phyloP scores from a whole-genome alignment of 2,888 invertebrate species.

The Hecatera dysodea region DNA sequence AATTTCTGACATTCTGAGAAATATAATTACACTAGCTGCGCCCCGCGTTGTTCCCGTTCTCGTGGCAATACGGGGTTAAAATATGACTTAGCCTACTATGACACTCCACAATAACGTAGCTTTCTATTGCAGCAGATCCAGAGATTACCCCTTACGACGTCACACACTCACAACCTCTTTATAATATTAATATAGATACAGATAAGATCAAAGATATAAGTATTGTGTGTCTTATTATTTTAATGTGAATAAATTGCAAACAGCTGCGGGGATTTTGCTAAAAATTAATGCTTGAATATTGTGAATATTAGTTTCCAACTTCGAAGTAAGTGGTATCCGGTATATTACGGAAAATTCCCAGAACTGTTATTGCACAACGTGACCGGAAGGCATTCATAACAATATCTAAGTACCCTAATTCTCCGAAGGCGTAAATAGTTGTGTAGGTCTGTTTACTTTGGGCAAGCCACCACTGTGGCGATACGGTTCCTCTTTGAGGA shows the following conservation, averaged over 20 bases:
- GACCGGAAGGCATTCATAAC: background rate
- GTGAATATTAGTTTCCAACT: background rate
- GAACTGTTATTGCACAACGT: background rate
- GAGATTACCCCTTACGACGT: no score
- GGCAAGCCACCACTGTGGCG: no score
- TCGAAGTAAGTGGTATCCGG: background rate
- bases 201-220: no score
- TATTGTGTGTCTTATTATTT: background rate
- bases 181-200: no score
- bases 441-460: background rate
- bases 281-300: background rate
- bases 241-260: conserved; percentile 2
- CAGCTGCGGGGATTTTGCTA: background rate
- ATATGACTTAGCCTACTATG: no score
- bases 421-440: background rate
- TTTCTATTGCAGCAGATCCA: no score
- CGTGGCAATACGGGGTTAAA: no score
- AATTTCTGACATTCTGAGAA: background rate
- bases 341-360: background rate
- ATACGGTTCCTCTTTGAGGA: no score
- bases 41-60: no score
- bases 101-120: no score
- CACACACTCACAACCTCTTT: no score
- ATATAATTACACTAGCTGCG: background rate
- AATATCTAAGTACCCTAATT: background rate